A percentile compares a stretch with the other conserved stretches of the same genome.
Evolutionary conservation across 2,888 invertebrate genomes (phyloP).

Genomic region (Drosophila yooni): DNA sequence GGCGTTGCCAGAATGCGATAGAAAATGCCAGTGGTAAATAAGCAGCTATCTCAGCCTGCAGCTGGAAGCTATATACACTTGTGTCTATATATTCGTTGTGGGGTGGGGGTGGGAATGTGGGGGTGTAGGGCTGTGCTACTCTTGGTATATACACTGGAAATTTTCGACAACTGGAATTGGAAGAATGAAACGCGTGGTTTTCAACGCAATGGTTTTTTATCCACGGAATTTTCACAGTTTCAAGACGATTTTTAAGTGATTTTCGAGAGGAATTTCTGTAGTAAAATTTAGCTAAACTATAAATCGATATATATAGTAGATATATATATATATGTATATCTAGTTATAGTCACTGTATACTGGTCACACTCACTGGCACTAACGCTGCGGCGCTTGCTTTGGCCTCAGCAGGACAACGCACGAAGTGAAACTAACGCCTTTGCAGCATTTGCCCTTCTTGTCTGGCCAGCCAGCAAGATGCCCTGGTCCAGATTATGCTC

Average conservation of each 20-base stretch:
- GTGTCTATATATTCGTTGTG: constrained; percentile 3
- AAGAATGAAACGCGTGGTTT: constrained; percentile 24
- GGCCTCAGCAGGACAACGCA: constrained; percentile 84
- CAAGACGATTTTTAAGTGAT: not conserved
- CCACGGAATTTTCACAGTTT: not conserved
- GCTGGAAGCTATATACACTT: constrained; percentile 26
- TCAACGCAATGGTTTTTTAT: not conserved
- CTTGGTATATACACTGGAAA: constrained; percentile 72
- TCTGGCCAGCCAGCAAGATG: constrained; percentile 69
- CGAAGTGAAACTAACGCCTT: constrained; percentile 83
- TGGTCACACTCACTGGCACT: constrained; percentile 63
- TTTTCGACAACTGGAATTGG: constrained; percentile 59
- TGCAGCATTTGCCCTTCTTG: constrained; percentile 77
- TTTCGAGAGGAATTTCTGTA: constrained; percentile 10
- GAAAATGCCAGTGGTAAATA: constrained; percentile 55
- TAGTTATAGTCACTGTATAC: constrained; percentile 30
- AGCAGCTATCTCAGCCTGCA: constrained; percentile 57
- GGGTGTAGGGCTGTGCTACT: constrained; percentile 4
- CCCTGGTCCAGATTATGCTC: constrained; percentile 77
- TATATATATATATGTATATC: constrained; percentile 7
- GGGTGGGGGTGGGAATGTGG: not conserved
- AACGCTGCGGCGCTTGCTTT: constrained; percentile 72
- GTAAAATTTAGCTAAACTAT: constrained; percentile 25
- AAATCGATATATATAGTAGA: not conserved
- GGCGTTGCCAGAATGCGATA: constrained; percentile 49